phyloP scores from a whole-genome alignment of 2,888 invertebrate genomes.

The Ormyrus labotus region DNA sequence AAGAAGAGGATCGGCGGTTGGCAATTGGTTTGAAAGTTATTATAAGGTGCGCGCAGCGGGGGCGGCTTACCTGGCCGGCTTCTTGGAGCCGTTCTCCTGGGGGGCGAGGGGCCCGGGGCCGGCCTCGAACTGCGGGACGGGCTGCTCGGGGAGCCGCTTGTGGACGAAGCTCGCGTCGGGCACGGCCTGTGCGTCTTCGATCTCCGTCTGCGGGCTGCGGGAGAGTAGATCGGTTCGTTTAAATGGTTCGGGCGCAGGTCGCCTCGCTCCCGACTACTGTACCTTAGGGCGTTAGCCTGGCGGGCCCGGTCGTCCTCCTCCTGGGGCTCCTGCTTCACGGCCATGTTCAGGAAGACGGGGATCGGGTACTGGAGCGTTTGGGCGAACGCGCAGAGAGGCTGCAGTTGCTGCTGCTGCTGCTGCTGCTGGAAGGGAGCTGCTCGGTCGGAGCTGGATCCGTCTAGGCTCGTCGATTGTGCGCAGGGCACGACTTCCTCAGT shows the following conservation, averaged over 20 bases:
- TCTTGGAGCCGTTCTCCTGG: slow-evolving; percentile 51
- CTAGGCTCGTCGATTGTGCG: slow-evolving; percentile 71
- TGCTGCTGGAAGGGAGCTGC: slow-evolving; percentile 13
- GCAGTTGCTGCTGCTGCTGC: neutral
- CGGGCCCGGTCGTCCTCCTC: slow-evolving; percentile 71
- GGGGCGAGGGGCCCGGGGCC: slow-evolving; percentile 13
- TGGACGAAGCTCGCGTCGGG: slow-evolving; percentile 63
- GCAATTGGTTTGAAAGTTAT: neutral
- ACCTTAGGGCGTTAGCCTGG: slow-evolving; percentile 66
- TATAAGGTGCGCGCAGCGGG: neutral
- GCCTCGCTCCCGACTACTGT: neutral
- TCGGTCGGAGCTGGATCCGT: slow-evolving; percentile 68
- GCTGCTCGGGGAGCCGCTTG: slow-evolving; percentile 52
- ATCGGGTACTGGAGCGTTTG: slow-evolving; percentile 67
- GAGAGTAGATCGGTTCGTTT: neutral
- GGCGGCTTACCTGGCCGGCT: slow-evolving; percentile 46
- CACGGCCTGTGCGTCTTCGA: slow-evolving; percentile 61
- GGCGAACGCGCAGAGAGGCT: slow-evolving; percentile 33
- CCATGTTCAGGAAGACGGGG: slow-evolving; percentile 70
- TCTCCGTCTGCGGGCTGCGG: slow-evolving; percentile 61
- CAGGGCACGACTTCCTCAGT: slow-evolving; percentile 75
- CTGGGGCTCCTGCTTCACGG: slow-evolving; percentile 74
- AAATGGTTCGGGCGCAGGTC: too few relatives aligned
- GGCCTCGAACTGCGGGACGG: slow-evolving; percentile 24
- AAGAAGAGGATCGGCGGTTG: too few relatives aligned